Conservation (phyloP, 2,113 vertebrate genomes). For the Pteropus alecto region DNA sequence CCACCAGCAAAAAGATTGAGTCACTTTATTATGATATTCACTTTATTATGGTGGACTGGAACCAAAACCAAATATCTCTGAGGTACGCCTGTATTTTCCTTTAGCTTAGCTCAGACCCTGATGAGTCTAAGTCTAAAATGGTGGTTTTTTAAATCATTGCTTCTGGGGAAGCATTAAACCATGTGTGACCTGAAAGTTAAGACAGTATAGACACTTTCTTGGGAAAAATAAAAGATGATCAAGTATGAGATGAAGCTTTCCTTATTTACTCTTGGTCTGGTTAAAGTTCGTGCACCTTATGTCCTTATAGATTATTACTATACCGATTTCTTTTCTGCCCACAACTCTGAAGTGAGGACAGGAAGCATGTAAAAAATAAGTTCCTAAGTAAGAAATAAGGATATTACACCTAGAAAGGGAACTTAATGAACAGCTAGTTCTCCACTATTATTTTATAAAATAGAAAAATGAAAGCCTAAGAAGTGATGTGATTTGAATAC, state of each 20-base stretch:
- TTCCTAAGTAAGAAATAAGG: not conserved
- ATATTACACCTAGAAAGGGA: not conserved
- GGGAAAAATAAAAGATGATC: not conserved
- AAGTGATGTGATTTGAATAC: not conserved
- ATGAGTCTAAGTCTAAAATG: not conserved
- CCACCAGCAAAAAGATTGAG: not conserved
- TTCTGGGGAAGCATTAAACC: not conserved
- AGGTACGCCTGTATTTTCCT: not conserved
- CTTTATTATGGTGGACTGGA: not conserved
- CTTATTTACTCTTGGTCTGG: not conserved
- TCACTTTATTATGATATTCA: not conserved
- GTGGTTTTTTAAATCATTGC: not conserved
- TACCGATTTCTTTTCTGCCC: not conserved
- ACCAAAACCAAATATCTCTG: not conserved
- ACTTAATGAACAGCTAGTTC: not conserved
- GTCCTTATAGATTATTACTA: not conserved
- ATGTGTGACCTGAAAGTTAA: not conserved
- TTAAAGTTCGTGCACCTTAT: not conserved
- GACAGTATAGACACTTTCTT: not conserved
- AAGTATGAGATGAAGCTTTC: not conserved
- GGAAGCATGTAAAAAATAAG: not conserved
- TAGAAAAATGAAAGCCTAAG: not conserved
- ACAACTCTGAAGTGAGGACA: not conserved
- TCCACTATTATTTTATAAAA: not conserved
- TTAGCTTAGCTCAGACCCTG: not conserved